phyloP scores from a whole-genome alignment of 2,797 vertebrate genomes.

The Agapornis canus region DNA sequence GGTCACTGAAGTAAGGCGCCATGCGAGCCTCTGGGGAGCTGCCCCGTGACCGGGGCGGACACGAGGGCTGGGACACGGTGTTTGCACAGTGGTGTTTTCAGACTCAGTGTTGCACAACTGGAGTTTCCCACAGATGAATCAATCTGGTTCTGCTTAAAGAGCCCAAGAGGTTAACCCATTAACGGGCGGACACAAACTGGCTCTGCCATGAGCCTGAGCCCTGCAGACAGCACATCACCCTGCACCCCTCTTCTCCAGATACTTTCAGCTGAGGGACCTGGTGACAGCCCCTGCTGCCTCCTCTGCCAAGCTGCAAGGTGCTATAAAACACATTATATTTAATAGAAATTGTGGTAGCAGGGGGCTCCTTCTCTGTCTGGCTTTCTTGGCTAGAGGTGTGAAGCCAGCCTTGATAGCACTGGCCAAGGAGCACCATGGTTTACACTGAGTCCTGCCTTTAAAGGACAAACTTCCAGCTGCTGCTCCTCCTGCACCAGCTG shows the following conservation, averaged over 20 bases:
- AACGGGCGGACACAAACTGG: background rate
- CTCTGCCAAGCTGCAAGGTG: background rate
- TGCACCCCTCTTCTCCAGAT: background rate
- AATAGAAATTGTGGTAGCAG: background rate
- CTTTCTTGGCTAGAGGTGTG: background rate
- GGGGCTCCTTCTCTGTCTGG: background rate
- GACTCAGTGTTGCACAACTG: background rate
- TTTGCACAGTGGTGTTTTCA: conserved; percentile 26
- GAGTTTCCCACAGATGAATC: background rate
- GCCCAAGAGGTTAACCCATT: background rate
- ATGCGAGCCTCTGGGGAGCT: background rate
- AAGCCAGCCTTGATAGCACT: background rate
- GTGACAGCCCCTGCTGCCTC: background rate
- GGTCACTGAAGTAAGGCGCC: background rate
- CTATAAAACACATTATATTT: background rate
- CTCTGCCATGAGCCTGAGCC: background rate
- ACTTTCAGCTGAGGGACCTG: background rate
- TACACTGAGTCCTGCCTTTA: background rate
- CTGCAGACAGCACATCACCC: background rate
- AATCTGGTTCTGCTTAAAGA: background rate
- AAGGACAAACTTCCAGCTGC: conserved; percentile 9
- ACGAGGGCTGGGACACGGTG: background rate
- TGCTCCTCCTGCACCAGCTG: background rate
- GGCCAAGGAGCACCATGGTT: background rate
- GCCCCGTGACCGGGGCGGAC: background rate